A percentile compares a stretch with the other conserved stretches of the same genome.
These are phyloP conservation scores for Pleuronectes platessa DNA, from an alignment of 2,113 vertebrate species.

Conservation along the genomic window DNA sequence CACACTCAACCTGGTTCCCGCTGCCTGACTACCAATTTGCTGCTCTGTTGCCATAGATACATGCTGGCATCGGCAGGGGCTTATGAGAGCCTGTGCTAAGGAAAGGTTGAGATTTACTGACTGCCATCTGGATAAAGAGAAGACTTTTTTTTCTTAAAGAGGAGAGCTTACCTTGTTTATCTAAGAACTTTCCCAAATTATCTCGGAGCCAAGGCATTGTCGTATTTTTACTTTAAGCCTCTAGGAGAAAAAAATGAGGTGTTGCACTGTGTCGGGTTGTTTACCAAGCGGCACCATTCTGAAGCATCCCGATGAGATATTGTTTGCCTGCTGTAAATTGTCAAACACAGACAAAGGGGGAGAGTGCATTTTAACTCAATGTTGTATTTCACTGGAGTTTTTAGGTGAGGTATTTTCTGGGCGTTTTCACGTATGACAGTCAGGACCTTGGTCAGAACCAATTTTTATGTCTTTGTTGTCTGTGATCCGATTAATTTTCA, in stretches of 20 bases:
- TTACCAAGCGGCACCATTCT: constrained; percentile 27
- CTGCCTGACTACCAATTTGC: constrained; percentile 54
- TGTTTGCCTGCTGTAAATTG: background rate
- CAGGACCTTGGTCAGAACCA: no score
- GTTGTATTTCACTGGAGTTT: background rate
- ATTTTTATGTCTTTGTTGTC: no score
- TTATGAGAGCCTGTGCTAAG: constrained; percentile 39
- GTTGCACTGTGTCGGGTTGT: constrained; percentile 11
- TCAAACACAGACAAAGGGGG: background rate
- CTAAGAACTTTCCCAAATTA: constrained; percentile 38
- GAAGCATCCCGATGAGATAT: constrained; percentile 31
- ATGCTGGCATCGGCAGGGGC: constrained; percentile 45
- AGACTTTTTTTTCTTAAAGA: constrained; percentile 16
- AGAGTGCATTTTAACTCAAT: background rate
- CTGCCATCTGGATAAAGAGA: constrained; percentile 57
- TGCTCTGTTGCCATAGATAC: constrained; percentile 74
- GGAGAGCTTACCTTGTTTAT: constrained; percentile 39
- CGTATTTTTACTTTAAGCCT: constrained; percentile 7
- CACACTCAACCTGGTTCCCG: constrained; percentile 63
- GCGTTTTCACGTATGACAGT: no score
- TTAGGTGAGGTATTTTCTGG: background rate
- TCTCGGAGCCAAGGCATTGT: background rate
- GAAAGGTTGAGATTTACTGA: constrained; percentile 49
- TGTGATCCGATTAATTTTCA: no score
- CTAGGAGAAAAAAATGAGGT: constrained; percentile 1